These are phyloP conservation scores for Xenops minutus DNA, from an alignment of 2,797 vertebrate species.

Conservation along the genomic window DNA sequence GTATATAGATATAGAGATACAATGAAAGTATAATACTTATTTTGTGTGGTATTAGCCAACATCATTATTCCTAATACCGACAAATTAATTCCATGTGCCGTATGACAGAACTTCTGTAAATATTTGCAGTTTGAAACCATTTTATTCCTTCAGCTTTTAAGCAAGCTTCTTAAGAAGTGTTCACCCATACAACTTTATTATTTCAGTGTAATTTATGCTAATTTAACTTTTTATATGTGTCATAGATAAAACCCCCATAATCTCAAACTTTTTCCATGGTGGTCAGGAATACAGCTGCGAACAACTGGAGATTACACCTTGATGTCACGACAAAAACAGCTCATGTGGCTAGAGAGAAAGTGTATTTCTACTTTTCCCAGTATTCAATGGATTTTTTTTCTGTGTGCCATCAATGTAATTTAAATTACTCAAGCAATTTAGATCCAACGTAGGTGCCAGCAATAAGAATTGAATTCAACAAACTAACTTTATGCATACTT, in stretches of 20 bases:
- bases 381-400: neutral
- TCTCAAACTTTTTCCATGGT: neutral
- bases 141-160: neutral
- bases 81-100: neutral
- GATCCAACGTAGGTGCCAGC: accelerated
- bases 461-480: neutral
- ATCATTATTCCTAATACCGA: neutral
- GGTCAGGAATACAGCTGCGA: neutral
- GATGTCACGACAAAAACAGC: neutral
- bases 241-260: neutral
- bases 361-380: neutral
- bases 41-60: neutral
- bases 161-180: neutral
- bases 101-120: neutral
- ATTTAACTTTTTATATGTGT: neutral
- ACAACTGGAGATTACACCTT: neutral
- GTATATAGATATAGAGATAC: neutral
- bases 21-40: neutral
- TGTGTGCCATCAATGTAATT: neutral
- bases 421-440: neutral
- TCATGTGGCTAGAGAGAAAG: neutral
- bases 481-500: neutral
- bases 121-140: neutral
- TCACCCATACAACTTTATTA: neutral
- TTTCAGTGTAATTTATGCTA: neutral